Base-by-base conservation (phyloP, 2,888 invertebrate species). In the Cryptocheilus praepositus region DNA sequence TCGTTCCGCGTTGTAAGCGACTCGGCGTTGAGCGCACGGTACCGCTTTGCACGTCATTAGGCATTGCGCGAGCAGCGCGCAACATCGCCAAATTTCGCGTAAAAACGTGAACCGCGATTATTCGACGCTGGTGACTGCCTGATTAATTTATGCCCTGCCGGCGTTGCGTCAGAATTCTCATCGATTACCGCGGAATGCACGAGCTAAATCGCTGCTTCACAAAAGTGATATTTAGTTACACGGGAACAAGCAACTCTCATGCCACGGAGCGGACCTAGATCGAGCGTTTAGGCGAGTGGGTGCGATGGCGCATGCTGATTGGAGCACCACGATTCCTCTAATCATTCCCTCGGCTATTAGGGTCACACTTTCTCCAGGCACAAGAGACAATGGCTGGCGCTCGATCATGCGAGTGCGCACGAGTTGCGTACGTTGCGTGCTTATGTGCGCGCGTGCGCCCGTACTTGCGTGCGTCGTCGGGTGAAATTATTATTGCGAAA, bases 351-450 rank as follows among this genome's bases (percentile, higher is more conserved):
- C 76, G 66, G 77, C 81, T 85, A 85, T 85, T 85, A 85, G 81
- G 85, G 85, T 84, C 85, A 82, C 83, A 83, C 85, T 85, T 85
- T 85, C 85, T 85, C 85, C 80, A 55, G 22, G 69, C 69, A 57
- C 55, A 66, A 66, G 72, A 78, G 76, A 78, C 78, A 78, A 78
- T 78, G 72, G 72, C 66, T 61, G 51, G 53, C 62, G 69, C 66
- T 66, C 76, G 75, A 71, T 75, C 76, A 71, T 75, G 76, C 75
- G 76, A 76, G 70, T 73, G 76, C 76, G 25, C 74, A 62, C 51
- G 52, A 43, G 60, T 60, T 51, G 51, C 60, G 60, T 60, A 36
- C 55, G 25, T 15, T 15, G 15, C 45, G 58, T 46, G 58, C 58
- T 21, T 57, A 45, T 22, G 57, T 46, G 22, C 74, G 67, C 59